Percentiles rank a stretch among this genome's conserved stretches.
Conservation (phyloP, 2,888 invertebrate genomes). For the Scaptodrosophila latifasciaeformis region DNA sequence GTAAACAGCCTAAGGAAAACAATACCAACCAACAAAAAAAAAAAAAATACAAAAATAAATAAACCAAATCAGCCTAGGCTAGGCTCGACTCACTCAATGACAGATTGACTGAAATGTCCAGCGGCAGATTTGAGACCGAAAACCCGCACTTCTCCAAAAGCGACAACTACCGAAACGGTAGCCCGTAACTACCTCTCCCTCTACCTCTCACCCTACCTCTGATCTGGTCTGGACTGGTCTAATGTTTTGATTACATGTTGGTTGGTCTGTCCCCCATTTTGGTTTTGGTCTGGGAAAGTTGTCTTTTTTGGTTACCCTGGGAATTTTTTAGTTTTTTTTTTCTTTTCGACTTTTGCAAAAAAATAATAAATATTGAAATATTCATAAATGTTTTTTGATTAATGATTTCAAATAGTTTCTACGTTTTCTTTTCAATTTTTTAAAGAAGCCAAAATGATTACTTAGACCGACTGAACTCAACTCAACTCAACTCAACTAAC, state of each 20-base stretch:
- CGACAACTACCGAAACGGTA: conserved; percentile 32
- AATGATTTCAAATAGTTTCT: no score
- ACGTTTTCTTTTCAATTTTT: no score
- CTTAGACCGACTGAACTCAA: no score
- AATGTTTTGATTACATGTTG: conserved; percentile 34
- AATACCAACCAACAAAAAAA: conserved; percentile 18
- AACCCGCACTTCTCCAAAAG: conserved; percentile 37
- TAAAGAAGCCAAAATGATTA: no score
- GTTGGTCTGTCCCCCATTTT: not conserved
- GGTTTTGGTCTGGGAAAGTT: conserved; percentile 41
- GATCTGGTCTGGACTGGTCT: not conserved
- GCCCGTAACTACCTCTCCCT: not conserved
- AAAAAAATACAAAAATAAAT: no score
- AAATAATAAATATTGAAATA: no score
- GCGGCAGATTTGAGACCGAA: conserved; percentile 7
- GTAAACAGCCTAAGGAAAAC: conserved; percentile 65
- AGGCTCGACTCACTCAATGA: conserved; percentile 5
- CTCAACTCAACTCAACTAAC: no score
- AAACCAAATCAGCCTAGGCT: conserved; percentile 23
- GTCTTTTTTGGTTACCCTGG: no score
- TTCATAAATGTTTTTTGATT: no score
- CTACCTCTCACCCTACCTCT: no score
- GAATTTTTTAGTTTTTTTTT: conserved; percentile 11
- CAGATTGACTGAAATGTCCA: conserved; percentile 10
- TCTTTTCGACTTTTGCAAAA: conserved; percentile 23